A percentile compares a stretch with the other conserved stretches of the same genome.
Conservation (phyloP, 2,888 invertebrate species). For the Coleophora deauratella region DNA sequence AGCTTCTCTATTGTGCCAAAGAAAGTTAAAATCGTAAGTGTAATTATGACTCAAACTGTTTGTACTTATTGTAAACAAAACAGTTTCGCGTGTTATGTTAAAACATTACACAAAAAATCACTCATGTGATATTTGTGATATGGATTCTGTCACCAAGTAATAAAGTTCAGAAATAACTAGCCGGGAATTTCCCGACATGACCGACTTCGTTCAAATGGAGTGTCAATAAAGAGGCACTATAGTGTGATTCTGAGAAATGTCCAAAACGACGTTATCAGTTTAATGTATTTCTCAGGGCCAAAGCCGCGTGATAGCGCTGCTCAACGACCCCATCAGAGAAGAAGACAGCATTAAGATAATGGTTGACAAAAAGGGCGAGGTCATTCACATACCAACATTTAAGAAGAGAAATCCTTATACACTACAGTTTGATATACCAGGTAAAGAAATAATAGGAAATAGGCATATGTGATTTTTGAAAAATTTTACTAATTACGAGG, state of each 20-base stretch:
- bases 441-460: constrained; percentile 34
- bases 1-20: constrained; percentile 83
- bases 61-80: background rate
- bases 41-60: background rate
- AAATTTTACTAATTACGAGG: too few species aligned
- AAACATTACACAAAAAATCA: too few species aligned
- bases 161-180: too few species aligned
- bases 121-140: too few species aligned
- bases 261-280: background rate
- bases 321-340: constrained; percentile 84
- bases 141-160: too few species aligned
- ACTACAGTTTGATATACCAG: constrained; percentile 87
- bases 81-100: too few species aligned
- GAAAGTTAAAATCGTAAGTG: constrained; percentile 82
- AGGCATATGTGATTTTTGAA: too few species aligned
- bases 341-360: constrained; percentile 85
- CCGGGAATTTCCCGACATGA: too few species aligned
- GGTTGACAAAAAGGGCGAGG: constrained; percentile 87
- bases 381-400: constrained; percentile 81
- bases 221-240: too few species aligned
- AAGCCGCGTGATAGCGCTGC: constrained; percentile 84
- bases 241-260: too few species aligned
- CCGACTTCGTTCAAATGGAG: too few species aligned
- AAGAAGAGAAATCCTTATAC: constrained; percentile 90
- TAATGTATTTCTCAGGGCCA: constrained; percentile 78